Base-by-base conservation (phyloP, 2,113 vertebrate species). In the Catagonus wagneri region DNA sequence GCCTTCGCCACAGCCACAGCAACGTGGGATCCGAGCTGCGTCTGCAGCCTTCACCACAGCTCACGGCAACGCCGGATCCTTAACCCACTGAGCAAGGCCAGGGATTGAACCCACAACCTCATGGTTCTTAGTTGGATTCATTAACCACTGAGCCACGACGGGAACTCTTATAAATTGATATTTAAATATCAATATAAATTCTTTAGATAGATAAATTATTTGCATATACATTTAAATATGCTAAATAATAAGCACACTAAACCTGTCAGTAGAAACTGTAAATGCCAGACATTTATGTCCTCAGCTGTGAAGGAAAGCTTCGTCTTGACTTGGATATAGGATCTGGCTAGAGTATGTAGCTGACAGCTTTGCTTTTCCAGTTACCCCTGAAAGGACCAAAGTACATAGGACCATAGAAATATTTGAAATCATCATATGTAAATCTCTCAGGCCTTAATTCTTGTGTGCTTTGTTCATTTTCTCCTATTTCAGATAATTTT, bases 111-210 rank as follows among this genome's bases (percentile, higher is more conserved):
- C n/a, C n/a, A n/a, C n/a, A n/a, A n/a, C n/a, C n/a, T n/a, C n/a
- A n/a, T n/a, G n/a, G n/a, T n/a, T n/a, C n/a, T n/a, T n/a, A n/a
- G n/a, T n/a, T n/a, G n/a, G n/a, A n/a, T n/a, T n/a, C n/a, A n/a
- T n/a, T n/a, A n/a, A n/a, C n/a, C n/a, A n/a, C n/a, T n/a, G n/a
- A n/a, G n/a, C n/a, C n/a, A n/a, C n/a, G n/a, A n/a, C n/a, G n/a
- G n/a, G n/a, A n/a, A n/a, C n/a, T n/a, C n/a, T n/a, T 63, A 32
- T 56, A 80, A 93, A n/a, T 0, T 23, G 14, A 34, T 52, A 63
- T 89, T 27, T 80, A 86, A 58, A 88, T 75, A 50, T 68, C 60
- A 81, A 58, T n/a, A 34, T 81, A 80, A 69, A 60, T 72, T 92
- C 52, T 68, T 2, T 61, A 54, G 27, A 5, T 36, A 39, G 10